Conservation (phyloP, 1,140 invertebrate species). For the Subanguina moxae region DNA sequence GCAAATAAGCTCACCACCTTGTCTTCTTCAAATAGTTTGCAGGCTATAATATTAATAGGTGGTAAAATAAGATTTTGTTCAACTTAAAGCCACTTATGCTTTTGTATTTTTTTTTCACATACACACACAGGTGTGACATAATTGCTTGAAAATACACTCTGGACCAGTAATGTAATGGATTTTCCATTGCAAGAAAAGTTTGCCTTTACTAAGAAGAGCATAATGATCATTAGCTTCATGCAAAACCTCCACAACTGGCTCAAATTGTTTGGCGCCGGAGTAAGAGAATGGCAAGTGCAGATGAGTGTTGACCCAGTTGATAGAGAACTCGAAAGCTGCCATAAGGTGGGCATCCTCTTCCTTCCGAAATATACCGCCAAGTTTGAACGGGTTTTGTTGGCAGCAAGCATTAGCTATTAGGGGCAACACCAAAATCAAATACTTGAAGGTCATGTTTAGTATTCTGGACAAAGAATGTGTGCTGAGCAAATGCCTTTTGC, state of each 20-base stretch:
- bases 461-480: no score
- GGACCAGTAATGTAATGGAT: no score
- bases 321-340: conserved; percentile 49
- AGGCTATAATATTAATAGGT: conserved; percentile 41
- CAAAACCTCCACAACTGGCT: conserved; percentile 31
- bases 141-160: no score
- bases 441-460: no score
- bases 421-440: no score
- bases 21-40: conserved; percentile 47
- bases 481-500: no score
- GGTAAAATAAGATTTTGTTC: no score
- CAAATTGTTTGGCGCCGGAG: conserved; percentile 37
- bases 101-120: no score
- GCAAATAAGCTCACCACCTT: conserved; percentile 50
- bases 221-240: conserved; percentile 43
- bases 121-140: no score
- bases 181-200: background rate
- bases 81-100: no score
- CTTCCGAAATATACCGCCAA: conserved; percentile 53
- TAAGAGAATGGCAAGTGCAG: conserved; percentile 3
- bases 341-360: conserved; percentile 54
- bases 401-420: no score
- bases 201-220: conserved; percentile 38
- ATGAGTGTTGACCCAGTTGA: conserved; percentile 51
- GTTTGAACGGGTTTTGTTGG: conserved; percentile 7